Evolutionary conservation across 2,888 invertebrate genomes (phyloP).

Genomic region (Chironomus riparius): DNA sequence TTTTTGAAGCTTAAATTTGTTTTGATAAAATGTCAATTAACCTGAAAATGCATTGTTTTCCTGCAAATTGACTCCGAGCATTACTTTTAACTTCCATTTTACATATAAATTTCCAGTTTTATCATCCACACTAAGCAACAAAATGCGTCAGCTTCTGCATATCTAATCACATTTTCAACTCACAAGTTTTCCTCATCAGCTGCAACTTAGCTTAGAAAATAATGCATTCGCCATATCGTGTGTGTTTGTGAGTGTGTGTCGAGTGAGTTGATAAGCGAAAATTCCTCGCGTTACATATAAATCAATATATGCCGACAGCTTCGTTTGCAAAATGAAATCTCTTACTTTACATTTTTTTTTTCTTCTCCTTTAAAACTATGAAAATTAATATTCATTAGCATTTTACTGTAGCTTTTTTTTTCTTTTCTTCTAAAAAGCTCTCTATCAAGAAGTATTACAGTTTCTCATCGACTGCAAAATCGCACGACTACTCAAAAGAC

Average conservation of each 20-base stretch:
- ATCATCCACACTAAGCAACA: too few relatives aligned
- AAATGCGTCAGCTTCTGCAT: too few relatives aligned
- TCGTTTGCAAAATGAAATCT: neutral
- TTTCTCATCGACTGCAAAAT: neutral
- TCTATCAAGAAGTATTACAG: neutral
- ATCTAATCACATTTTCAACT: too few relatives aligned
- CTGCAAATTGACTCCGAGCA: too few relatives aligned
- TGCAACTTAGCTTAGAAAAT: neutral
- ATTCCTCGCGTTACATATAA: neutral
- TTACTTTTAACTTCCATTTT: too few relatives aligned
- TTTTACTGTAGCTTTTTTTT: neutral
- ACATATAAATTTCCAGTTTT: too few relatives aligned
- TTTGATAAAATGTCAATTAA: too few relatives aligned
- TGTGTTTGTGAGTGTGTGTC: neutral
- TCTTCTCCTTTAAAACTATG: neutral
- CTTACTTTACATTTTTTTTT: neutral
- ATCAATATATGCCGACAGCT: slow-evolving; percentile 16
- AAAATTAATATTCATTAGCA: slow-evolving; percentile 22
- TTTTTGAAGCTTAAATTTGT: too few relatives aligned
- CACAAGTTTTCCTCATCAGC: too few relatives aligned
- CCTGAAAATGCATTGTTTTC: too few relatives aligned
- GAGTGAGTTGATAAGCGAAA: slow-evolving; percentile 1
- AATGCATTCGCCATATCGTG: neutral
- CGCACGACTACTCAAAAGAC: neutral
- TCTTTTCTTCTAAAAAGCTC: neutral